A percentile compares a stretch with the other conserved stretches of the same genome.
Conservation (phyloP, 2,797 vertebrate genomes). For the Peromyscus eremicus region DNA sequence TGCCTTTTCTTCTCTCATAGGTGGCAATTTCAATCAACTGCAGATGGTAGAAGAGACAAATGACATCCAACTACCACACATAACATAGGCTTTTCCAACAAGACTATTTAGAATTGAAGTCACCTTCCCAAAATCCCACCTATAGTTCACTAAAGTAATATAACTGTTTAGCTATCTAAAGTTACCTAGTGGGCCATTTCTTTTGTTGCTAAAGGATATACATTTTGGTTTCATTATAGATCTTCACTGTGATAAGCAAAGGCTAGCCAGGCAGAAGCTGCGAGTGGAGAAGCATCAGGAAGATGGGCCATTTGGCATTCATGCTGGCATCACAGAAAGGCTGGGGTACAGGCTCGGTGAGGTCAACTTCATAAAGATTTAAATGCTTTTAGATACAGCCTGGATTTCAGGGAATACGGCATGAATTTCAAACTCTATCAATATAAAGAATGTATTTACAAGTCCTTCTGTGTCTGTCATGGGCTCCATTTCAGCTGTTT, state of each 20-base stretch:
- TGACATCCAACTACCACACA: not conserved
- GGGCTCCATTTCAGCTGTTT: not conserved
- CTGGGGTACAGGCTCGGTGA: not conserved
- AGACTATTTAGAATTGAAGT: slow-evolving; percentile 12
- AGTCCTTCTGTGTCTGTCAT: not conserved
- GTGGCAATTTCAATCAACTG: slow-evolving; percentile 45
- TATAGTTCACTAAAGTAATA: not conserved
- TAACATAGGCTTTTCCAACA: not conserved
- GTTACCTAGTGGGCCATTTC: not conserved
- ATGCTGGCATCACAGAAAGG: not conserved
- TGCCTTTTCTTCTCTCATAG: not conserved
- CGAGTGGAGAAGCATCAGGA: not conserved
- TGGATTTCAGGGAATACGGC: not conserved
- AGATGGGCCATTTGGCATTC: not conserved
- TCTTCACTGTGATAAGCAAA: not conserved
- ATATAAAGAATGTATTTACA: not conserved
- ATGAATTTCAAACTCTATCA: not conserved
- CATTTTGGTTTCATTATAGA: not conserved
- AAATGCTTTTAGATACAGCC: not conserved
- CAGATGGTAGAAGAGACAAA: not conserved
- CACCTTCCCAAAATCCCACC: not conserved
- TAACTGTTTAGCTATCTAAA: not conserved
- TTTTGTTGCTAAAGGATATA: slow-evolving; percentile 9
- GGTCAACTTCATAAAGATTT: not conserved
- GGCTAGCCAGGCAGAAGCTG: not conserved